Evolutionary conservation across 2,797 vertebrate genomes (phyloP), one percentile per base, ranked within the genome.

Genomic region (Brachyrhaphis roseni): DNA sequence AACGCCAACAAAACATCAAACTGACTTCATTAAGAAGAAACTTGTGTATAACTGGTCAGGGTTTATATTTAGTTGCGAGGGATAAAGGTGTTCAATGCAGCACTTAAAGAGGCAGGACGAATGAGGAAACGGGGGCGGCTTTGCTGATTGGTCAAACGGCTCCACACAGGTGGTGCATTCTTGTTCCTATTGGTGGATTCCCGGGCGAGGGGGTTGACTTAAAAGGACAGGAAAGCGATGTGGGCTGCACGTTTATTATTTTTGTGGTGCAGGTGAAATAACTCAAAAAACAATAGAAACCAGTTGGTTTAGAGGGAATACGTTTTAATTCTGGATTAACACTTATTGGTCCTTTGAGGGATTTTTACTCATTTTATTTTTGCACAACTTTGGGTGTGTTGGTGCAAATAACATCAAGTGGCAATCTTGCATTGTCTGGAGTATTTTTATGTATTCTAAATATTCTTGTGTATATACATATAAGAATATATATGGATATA

Each of bases 81-180:
- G 72, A 46, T 18, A 45, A 36, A 74, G 47, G 72, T 77, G 72
- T 26, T 39, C 8, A 4, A 7, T 31, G 73, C 71, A 82, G 57
- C 76, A 78, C 66, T 78, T 77, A 26, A 77, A 53, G 36, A 76
- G 47, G 73, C 31, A 78, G 73, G 23, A 74, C 74, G 80, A 87
- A 93, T 80, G 46, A 84, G 87, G 84, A 91, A 89, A 77, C 57
- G 28, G 74, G 68, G 31, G 66, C 0, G 0, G 2, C 47, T 2
- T 18, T 41, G 39, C n/a, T 91, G 86, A 93, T 93, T 94, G 91
- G 91, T 62, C 66, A 15, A n/a, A 45, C 12, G 36, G 51, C 8
- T 62, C 8, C 8, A 2, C 55, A 57, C 66, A 82, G 81, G 78
- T 77, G 77, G n/a, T 0, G 4, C 6, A 47, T 31, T 1, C 47